These are phyloP conservation scores for Copidosoma floridanum DNA, from an alignment of 1,140 invertebrate genomes.

Conservation along the genomic window DNA sequence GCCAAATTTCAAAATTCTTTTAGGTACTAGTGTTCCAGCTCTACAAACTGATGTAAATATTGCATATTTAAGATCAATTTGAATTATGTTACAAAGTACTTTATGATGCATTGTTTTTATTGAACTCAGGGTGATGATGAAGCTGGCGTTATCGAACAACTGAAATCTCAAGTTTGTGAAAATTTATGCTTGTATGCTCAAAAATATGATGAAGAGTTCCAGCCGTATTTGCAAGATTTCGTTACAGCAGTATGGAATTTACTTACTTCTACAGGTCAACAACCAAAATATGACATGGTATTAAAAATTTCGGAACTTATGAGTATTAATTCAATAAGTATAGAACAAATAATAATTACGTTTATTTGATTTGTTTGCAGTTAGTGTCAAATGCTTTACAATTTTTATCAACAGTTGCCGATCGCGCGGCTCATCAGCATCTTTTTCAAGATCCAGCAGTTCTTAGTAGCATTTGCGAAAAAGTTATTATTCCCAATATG, in stretches of 20 bases:
- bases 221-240: conserved; percentile 82
- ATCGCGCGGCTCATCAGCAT: conserved; percentile 80
- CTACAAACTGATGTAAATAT: conserved; percentile 62
- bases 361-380: conserved; percentile 55
- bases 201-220: conserved; percentile 98
- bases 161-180: conserved; percentile 94
- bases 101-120: neutral
- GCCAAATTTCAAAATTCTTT: conserved; percentile 79
- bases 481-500: conserved; percentile 97
- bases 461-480: conserved; percentile 91
- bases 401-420: conserved; percentile 92
- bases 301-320: neutral
- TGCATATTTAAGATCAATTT: conserved; percentile 1
- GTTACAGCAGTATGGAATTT: conserved; percentile 92
- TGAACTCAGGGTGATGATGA: conserved; percentile 77
- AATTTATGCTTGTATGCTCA: conserved; percentile 93
- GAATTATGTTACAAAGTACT: neutral
- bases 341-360: neutral
- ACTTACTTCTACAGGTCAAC: conserved; percentile 76
- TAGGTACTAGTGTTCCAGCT: conserved; percentile 74
- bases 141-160: conserved; percentile 83
- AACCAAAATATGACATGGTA: conserved; percentile 90
- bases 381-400: conserved; percentile 94
- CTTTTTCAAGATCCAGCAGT: conserved; percentile 87
- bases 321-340: too few species aligned